Percentiles rank a stretch among this genome's conserved stretches.
Evolutionary conservation across 2,888 invertebrate species (phyloP).

Genomic region (Thymelicus sylvestris): DNA sequence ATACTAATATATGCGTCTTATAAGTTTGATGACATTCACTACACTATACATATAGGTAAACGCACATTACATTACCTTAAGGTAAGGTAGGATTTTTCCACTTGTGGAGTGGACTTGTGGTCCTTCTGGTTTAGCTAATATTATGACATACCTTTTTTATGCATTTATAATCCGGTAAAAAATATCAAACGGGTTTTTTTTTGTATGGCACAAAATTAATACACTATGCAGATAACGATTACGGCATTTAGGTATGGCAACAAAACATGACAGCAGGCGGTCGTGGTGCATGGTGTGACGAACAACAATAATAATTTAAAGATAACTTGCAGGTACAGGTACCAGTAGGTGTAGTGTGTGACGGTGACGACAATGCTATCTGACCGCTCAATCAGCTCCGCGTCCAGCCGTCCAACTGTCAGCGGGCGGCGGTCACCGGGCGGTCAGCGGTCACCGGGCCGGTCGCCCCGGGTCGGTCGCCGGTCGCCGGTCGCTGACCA

Average conservation of each 20-base stretch:
- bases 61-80: too few species aligned
- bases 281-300: not conserved
- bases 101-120: too few species aligned
- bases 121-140: too few species aligned
- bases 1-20: slow-evolving; percentile 5
- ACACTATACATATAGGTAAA: too few species aligned
- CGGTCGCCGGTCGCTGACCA: slow-evolving; percentile 12
- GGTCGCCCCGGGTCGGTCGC: slow-evolving; percentile 18
- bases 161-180: too few species aligned
- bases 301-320: not conserved
- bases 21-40: slow-evolving; percentile 5
- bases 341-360: not conserved
- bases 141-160: too few species aligned
- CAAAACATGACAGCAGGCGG: not conserved
- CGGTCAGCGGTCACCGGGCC: slow-evolving; percentile 20
- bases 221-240: too few species aligned
- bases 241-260: too few species aligned
- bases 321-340: not conserved
- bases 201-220: too few species aligned
- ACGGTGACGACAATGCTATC: slow-evolving; percentile 12
- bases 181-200: too few species aligned
- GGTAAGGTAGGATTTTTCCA: too few species aligned
- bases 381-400: slow-evolving; percentile 12
- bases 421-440: slow-evolving; percentile 20
- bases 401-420: slow-evolving; percentile 10